A percentile compares a stretch with the other conserved stretches of the same genome.
These are phyloP conservation scores for Galeruca laticollis DNA, from an alignment of 2,888 invertebrate species.

Conservation along the genomic window DNA sequence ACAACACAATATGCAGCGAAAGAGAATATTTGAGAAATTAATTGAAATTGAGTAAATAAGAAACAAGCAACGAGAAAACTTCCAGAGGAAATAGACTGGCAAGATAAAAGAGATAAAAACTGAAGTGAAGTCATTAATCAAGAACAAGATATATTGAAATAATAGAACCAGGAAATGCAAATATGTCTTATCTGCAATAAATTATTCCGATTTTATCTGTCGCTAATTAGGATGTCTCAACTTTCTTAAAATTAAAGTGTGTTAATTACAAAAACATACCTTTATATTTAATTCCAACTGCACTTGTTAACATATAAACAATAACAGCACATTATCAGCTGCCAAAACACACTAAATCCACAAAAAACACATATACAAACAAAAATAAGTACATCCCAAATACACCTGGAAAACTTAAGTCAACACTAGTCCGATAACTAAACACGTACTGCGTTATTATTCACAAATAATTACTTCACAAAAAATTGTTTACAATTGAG, in stretches of 20 bases:
- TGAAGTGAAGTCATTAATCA: background rate
- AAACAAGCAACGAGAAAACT: too few species aligned
- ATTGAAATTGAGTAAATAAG: too few species aligned
- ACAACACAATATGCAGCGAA: too few species aligned
- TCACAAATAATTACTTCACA: background rate
- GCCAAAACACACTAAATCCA: slow-evolving; percentile 1
- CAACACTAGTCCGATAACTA: background rate
- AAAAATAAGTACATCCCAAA: slow-evolving; percentile 21
- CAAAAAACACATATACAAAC: slow-evolving; percentile 6
- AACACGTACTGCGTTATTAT: background rate
- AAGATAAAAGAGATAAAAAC: too few species aligned
- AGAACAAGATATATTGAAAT: background rate
- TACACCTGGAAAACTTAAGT: background rate
- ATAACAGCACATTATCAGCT: background rate
- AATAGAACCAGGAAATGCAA: too few species aligned
- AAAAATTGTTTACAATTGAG: slow-evolving; percentile 29
- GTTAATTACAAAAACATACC: background rate
- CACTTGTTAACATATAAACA: background rate
- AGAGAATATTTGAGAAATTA: too few species aligned
- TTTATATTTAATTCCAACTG: background rate
- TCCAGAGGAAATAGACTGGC: too few species aligned
- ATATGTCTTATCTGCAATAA: background rate
- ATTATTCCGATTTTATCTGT: background rate
- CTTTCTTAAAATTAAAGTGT: background rate
- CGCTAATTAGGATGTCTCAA: background rate